Base-by-base conservation (phyloP, 1,140 invertebrate genomes). In the Anoplophora glabripennis region DNA sequence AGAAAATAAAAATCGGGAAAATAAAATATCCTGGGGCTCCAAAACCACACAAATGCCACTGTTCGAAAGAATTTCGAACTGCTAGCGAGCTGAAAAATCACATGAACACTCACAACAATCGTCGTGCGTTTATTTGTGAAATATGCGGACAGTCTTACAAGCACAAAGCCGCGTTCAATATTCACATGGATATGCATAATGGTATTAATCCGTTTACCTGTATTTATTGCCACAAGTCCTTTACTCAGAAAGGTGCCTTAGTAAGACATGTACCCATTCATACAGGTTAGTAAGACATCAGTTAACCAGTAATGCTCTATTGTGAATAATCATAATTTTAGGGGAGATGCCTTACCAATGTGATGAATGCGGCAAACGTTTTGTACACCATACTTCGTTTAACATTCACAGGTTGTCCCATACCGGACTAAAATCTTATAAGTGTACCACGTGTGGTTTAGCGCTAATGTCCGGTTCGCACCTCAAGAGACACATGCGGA, bases 151-250 rank as follows among this genome's bases (percentile, higher is more conserved):
- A 83, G 45, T 81, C 79, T 40, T 86, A 85, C 72, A 85, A 84
- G 65, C 83, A 86, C 65, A 85, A 84, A 68, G 76, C 79, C 36
- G 83, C 83, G 9, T 80, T 85, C 57, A 80, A 86, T 61, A 80
- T 86, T 61, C 85, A 88, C 63, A 76, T 87, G 42, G 83, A 80
- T 7, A 80, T 87, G 75, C 86, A 88, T 65, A 83, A 83, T 68
- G 84, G 84, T 59, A 85, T 88, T 38, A 84, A 84, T 72, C 83
- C 83, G 40, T 90, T 87, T 77, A 80, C 83, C 51, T 91, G 89
- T 74, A 79, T 80, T 52, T 83, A 85, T 70, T 93, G 90, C 72
- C 84, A 84, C n/a, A 92, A 92, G 73, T 79, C 81, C 58, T 89
- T 89, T 65, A 86, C 85, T 1, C 86, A 86, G 54, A 88, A 88